Base-by-base conservation (phyloP, 64 coral and sea anemone genomes). In the Actinia equina region DNA sequence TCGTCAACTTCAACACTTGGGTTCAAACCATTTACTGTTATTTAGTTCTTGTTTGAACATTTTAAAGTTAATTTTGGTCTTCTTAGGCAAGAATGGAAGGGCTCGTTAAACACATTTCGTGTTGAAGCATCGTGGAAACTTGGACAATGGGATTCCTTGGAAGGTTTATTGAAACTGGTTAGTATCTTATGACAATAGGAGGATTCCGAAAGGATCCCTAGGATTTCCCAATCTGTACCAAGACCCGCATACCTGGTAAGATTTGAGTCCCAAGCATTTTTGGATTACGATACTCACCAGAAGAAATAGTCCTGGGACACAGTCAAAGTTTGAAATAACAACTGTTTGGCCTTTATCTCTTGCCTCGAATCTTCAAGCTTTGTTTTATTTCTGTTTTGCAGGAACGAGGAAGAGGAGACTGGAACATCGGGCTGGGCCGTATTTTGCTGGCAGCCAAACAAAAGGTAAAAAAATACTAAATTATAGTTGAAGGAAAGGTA, bases 91-190 rank as follows among this genome's bases (percentile, higher is more conserved):
- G 90, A 92, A 18, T 98, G 96, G 96, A 89, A 89, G 17, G 51
- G 80, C n/a, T 92, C 93, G 25, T 62, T 98, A 26, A 98, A 98
- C 86, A 83, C 93, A 0, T 98, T 91, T 71, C 89, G 96, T 19
- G 93, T 98, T 19, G 96, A 98, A 44, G 93, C 96, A 5, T 89
- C 90, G 6, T 98, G 93, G 96, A 92, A 93, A 82, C 87, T 98
- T 44, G 96, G 96, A 20, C 93, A 98, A 23, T 94, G 96, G 96
- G 96, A 98, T 85, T 94, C 93, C 16, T 43, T 98, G 6, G 89
- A 94, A 56, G 82, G 60, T 23, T 98, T 94, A 45, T 71, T 94
- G 0, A 98, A 98, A 85, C 45, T 94, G 77, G 95, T 98, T 85
- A 46, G 62, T 77, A 37, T 37, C 37, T 37, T 8, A 20, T 63